Base-by-base conservation (phyloP, 2,797 vertebrate species). In the Otolemur crassicaudatus region DNA sequence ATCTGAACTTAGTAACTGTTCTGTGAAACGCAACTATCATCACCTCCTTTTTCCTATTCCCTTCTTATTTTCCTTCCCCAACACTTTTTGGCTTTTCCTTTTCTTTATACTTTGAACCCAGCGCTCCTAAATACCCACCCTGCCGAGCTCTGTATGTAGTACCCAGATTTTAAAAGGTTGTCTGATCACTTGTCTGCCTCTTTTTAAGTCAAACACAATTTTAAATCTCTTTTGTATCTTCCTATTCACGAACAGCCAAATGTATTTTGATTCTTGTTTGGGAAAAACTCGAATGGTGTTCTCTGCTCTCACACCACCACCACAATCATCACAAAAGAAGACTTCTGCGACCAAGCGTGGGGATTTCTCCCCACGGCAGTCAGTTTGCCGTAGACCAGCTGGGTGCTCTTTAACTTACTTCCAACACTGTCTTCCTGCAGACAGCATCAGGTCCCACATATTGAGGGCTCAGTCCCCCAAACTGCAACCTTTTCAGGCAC, bases 91-190 rank as follows among this genome's bases (percentile, higher is more conserved):
- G 76, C 86, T 97, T 49, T 61, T 29, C 89, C 40, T 10, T 49
- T 76, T 49, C 65, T 90, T 46, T 61, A 4, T 43, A 31, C 67
- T 91, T 94, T 69, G 49, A 87, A 37, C 25, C 6, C 10, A 13
- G 7, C 40, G 20, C 80, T 80, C 37, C 75, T 67, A 89, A 91
- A 94, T 92, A 67, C 86, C 9, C 14, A 11, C 31, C n/a, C 40
- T 25, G 14, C 12, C 76, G 29, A 34, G 16, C 31, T 67, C 49
- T 86, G 49, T 31, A 7, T 22, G 11, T 7, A 43, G 53, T 34
- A 31, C 43, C 81, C 61, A 60, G 86, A 46, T 90, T 94, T 95
- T 95, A 56, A 80, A 73, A 43, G 63, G 27, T 61, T 79, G 16
- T 87, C 72, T 17, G 2, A 23, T 75, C 87, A 95, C 87, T 94